Base-by-base conservation (phyloP, 2,888 invertebrate genomes). In the Steinernema carpocapsae region DNA sequence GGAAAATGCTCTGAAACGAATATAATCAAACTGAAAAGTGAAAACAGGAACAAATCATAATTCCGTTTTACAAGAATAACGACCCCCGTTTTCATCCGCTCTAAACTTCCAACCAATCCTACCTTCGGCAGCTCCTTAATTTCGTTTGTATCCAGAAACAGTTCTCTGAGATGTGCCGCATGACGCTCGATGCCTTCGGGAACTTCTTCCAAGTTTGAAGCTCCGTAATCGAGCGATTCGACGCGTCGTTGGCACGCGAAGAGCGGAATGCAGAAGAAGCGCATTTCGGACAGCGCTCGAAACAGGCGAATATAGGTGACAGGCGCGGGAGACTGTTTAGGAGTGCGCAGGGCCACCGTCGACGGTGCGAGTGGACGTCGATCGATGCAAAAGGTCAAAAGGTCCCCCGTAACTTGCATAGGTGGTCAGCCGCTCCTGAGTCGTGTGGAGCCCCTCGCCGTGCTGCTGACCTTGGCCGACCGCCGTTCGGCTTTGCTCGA, bases 41-140 rank as follows among this genome's bases (percentile, higher is more conserved):
- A n/a, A n/a, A n/a, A n/a, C 72, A 71, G 24, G 32, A 42, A 32
- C 19, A 17, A 12, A 14, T 43, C 14, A 14, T 7, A 14, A 43
- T 7, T 37, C 37, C 37, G 10, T 10, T 37, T 37, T 10, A 37
- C 37, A 37, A 37, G 10, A 37, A 37, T 37, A 37, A n/a, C n/a
- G n/a, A n/a, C n/a, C n/a, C n/a, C n/a, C n/a, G n/a, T n/a, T n/a
- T n/a, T n/a, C n/a, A n/a, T n/a, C n/a, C n/a, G n/a, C n/a, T n/a
- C n/a, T n/a, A n/a, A n/a, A n/a, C n/a, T n/a, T n/a, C n/a, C n/a
- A n/a, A n/a, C n/a, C n/a, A n/a, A n/a, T n/a, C 71, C 22, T 91
- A 96, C 96, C 93, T 95, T 95, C 83, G 97, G 96, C 89, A 97
- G 92, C 90, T 97, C 97, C 87, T 94, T 92, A 88, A 99, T 95